Evolutionary conservation across 2,888 invertebrate genomes (phyloP), one percentile per base, ranked within the genome.

Genomic region (Ethmia dodecea): DNA sequence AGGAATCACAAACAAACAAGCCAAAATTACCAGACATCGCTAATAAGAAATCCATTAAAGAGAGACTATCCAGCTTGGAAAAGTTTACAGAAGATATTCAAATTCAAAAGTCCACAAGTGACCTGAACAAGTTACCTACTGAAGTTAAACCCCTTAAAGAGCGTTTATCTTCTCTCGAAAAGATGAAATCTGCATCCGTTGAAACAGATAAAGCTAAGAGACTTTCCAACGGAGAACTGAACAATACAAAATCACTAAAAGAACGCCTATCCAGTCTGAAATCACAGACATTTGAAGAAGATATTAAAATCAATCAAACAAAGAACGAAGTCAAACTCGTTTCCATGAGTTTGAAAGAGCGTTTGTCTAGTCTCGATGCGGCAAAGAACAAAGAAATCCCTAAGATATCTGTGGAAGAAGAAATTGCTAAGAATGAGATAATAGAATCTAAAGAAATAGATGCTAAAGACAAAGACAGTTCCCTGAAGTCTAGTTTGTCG

Each of bases 21-120:
- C 75, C 89, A 43, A 89, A 89, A 53, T 54, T 83, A 51, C 88
- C 90, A 67, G 91, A 92, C 55, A 89, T 92, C 45, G 78, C 86
- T 13, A 90, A 89, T 48, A 86, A 91, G 45, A 91, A 89, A 69
- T 91, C 91, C 34, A 92, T 93, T 39, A 93, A 92, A 62, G 92
- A 93, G 62, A 88, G 93, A 52, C 72, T 93, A 38, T 90, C 90
- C 52, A 89, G 88, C 58, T 86, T 93, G 60, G 92, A 92, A 60
- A 91, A 89, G 64, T 90, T 89, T 43, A 88, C 88, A 11, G 89
- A 88, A 61, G 90, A 90, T 49, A 73, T 68, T 8, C 58, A 65
- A 13, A 64, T 84, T 33, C 86, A 83, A 48, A 86, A 79, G 47
- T 75, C 77, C 45, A 67, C 69, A 27, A 87, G 73, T 43, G 83